Evolutionary conservation across 53 echinoderm and acorn worm species (phyloP), one percentile per base, ranked within the genome.

Genomic region (Mesocentrotus franciscanus): DNA sequence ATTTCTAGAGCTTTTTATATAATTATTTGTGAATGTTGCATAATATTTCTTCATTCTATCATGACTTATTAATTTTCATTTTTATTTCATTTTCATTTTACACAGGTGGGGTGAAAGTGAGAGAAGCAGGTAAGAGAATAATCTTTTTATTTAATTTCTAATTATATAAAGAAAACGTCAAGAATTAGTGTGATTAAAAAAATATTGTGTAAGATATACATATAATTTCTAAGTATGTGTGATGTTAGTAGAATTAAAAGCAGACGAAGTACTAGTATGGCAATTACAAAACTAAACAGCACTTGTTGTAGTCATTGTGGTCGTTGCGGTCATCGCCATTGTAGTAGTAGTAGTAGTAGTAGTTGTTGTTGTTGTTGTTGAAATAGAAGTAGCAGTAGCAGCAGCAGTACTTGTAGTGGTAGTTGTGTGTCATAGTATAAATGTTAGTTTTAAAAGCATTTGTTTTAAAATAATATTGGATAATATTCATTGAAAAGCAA

Each of bases 41-140:
- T 17, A 49, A 27, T 13, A 20, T 57, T 87, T 24, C n/a, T 33
- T n/a, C 9, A 26, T 14, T 85, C 1, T 87, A 12, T 29, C 85
- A 56, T n/a, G 1, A 58, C 27, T 16, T 87, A 84, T 58, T 58
- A 4, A 27, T 57, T 2, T 49, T 91, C 29, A 29, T 90, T 64
- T 35, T 62, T 66, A 10, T 91, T 16, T 64, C 1, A 55, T 57
- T 56, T 10, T 92, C 35, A 13, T 92, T 74, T 92, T 26, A n/a
- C 76, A 20, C 62, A 93, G 94, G 94, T 79, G 94, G 94, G 20
- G 60, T 93, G 18, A 93, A 93, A 93, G 94, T 81, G 39, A 78
- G 94, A 93, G 94, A 93, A 93, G 94, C 94, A 14, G 94, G 94
- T 93, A 83, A 81, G 94, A 83, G 14, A 42, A 18, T 4, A 32